Evolutionary conservation across 2,888 invertebrate species (phyloP).

Genomic region (Acanthosepion lycidas): DNA sequence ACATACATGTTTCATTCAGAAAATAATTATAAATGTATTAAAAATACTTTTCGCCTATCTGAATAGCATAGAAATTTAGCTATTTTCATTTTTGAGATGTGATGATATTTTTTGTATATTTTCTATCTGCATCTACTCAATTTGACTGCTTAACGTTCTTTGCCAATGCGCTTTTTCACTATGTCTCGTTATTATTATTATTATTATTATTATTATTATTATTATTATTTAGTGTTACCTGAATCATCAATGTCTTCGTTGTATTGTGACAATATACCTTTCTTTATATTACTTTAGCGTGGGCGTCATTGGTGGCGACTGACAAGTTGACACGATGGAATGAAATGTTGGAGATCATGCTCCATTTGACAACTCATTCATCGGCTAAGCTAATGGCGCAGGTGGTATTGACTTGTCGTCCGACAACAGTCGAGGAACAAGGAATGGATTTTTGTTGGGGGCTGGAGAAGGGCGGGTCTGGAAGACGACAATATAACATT

Average conservation of each 20-base stretch:
- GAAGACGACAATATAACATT: background rate
- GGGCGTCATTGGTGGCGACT: conserved; percentile 3
- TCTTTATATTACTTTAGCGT: background rate
- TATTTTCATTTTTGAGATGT: too few relatives aligned
- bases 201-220: background rate
- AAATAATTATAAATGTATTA: too few relatives aligned
- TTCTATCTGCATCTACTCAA: too few relatives aligned
- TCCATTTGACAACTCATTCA: background rate
- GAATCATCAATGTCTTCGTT: background rate
- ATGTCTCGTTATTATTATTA: too few relatives aligned
- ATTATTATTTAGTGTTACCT: background rate
- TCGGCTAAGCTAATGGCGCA: background rate
- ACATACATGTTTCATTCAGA: too few relatives aligned
- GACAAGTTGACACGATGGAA: conserved; percentile 7
- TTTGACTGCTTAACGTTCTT: too few relatives aligned
- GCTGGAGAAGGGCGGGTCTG: background rate
- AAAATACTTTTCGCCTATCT: too few relatives aligned
- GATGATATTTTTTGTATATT: too few relatives aligned
- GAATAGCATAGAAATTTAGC: too few relatives aligned
- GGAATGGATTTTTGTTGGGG: background rate
- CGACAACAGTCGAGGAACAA: background rate
- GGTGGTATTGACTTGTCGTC: background rate
- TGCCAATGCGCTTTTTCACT: too few relatives aligned
- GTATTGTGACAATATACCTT: background rate
- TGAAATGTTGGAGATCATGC: background rate